A percentile compares a stretch with the other conserved stretches of the same genome.
These are phyloP conservation scores for Heliothis peltigera DNA, from an alignment of 2,888 invertebrate genomes.

Conservation along the genomic window DNA sequence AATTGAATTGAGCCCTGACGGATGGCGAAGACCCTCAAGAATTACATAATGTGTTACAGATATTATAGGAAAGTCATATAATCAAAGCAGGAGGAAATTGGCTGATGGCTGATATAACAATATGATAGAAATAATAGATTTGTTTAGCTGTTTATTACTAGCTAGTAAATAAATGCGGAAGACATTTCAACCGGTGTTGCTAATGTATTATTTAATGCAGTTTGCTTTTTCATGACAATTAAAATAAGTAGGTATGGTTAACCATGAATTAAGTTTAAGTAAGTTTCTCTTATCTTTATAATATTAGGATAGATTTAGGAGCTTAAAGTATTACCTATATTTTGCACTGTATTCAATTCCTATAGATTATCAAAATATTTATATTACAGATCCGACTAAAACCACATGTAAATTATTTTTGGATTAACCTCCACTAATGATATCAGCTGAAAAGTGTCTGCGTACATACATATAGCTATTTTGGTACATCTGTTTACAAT, in stretches of 20 bases:
- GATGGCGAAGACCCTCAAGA: no score
- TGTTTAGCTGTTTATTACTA: conserved; percentile 27
- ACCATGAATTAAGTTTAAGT: no score
- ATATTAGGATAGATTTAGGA: no score
- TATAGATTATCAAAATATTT: conserved; percentile 37
- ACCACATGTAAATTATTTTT: conserved; percentile 40
- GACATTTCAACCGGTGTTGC: conserved; percentile 4
- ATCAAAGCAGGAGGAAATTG: no score
- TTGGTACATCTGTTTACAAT: neutral
- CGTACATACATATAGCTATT: no score
- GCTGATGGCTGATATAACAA: conserved; percentile 3
- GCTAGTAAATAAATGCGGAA: conserved; percentile 29
- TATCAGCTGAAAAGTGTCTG: no score
- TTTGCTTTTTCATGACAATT: neutral
- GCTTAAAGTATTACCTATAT: no score
- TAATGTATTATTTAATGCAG: conserved; percentile 32
- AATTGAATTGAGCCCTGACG: no score
- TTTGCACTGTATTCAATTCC: neutral
- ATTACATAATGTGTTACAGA: no score
- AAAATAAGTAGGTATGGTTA: neutral
- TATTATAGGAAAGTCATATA: no score
- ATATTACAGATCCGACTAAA: conserved; percentile 31
- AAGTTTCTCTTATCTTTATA: no score
- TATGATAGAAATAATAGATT: conserved; percentile 25
- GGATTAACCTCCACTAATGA: conserved; percentile 9